Base-by-base conservation (phyloP, 2,888 invertebrate species). In the Drosophila basisetae region DNA sequence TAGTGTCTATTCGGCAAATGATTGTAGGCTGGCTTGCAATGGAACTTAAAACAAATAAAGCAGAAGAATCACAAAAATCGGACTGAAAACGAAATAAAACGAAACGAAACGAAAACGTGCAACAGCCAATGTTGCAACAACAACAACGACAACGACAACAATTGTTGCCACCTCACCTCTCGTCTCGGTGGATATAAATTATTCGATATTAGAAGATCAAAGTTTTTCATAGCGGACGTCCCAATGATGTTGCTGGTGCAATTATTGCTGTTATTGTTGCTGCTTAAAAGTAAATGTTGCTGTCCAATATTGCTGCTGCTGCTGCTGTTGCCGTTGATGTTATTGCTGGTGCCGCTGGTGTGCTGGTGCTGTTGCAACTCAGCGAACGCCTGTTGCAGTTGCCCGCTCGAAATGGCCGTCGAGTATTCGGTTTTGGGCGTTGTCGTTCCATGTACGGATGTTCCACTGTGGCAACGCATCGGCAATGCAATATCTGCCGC, bases 131-230 rank as follows among this genome's bases (percentile, higher is more conserved):
- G 30, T 33, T 28, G 58, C 25, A 4, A 13, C 13, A 35, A 35
- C 35, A 49, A 2, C n/a, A n/a, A 49, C 41, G 10, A 41, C 41
- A 10, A 11, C 11, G 25, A 43, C 60, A 43, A 43, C 25, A 37
- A 11, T 37, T 60, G 59, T 37, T 61, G 60, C 25, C 28, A 39
- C 28, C 82, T 90, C 83, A 93, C 93, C 93, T 93, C 93, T 92
- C 92, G 91, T 89, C 91, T 92, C 90, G 92, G 92, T 91, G 92
- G 92, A 90, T 93, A 92, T 88, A 93, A 86, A 91, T 93, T 93
- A 90, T 93, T 93, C 75, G 93, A 90, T 92, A 93, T 91, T 82
- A 92, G 88, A 84, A 92, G 90, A 93, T 92, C 93, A 91, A 92
- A 93, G 92, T 92, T 93, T 90, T 90, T 92, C 80, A 90, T 91